Base-by-base conservation (phyloP, 2,113 vertebrate species). In the Ivindomyrus marchei region DNA sequence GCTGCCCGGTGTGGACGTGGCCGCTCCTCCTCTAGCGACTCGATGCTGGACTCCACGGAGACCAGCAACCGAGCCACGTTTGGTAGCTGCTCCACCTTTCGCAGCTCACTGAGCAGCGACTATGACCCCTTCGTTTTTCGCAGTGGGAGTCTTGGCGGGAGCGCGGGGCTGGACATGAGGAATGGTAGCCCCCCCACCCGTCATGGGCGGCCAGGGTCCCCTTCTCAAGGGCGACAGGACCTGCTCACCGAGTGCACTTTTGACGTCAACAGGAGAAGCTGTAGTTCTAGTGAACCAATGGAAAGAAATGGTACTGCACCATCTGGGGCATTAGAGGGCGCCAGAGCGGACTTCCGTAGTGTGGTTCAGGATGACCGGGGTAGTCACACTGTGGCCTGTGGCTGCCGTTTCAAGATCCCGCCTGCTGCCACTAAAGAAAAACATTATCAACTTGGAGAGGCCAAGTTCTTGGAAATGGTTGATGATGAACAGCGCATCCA, bases 21-120 rank as follows among this genome's bases (percentile, higher is more conserved):
- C 93, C 98, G 96, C 95, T 98, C 98, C 85, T 99, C 98, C 66
- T 99, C 98, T 89, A 98, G 97, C 0, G 98, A 99, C 94, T 99
- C 98, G 4, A 96, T 99, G 97, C 94, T 98, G 93, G 98, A 99
- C 96, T 98, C 98, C 92, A 98, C 98, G 0, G 98, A 99, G 93
- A 97, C 97, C 94, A 99, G 98, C 96, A 98, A 99, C 95, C 98
- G 98, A 92, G 98, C 98, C 0, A 98, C 99, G 4, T 99, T 98
- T 0, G 98, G 98, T 1, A 99, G 98, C 96, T 98, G 98, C 92
- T 99, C 98, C 24, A 99, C 98, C 13, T 99, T 99, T 92, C 98
- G 98, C 89, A 99, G 98, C 94, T 99, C 98, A 0, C 88, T 99
- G 90, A 99, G 98, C 96, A 99, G 98, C 27, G 98, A 99, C 96